Conservation (phyloP, 1,140 invertebrate species). For the Melitaea cinxia region DNA sequence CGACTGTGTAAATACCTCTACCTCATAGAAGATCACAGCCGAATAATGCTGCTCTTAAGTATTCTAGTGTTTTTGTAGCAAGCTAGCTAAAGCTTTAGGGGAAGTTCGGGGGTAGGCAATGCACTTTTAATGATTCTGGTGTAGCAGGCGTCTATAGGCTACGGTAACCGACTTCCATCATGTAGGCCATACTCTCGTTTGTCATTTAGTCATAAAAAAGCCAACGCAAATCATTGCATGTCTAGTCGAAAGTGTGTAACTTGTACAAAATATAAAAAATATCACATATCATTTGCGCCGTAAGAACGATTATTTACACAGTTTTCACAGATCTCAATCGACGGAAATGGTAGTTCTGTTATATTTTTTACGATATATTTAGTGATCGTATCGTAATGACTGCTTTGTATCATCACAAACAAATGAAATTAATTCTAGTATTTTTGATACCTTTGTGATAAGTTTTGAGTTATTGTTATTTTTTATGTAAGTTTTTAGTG, state of each 20-base stretch:
- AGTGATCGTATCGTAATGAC: neutral
- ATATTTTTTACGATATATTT: conserved; percentile 2
- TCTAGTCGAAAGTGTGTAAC: neutral
- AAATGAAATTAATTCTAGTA: neutral
- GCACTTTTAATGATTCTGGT: too few species aligned
- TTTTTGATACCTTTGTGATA: neutral
- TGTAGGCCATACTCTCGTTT: too few species aligned
- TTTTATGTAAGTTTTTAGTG: too few species aligned
- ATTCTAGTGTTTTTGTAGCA: too few species aligned
- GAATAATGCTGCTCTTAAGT: too few species aligned
- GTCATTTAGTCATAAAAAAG: too few species aligned
- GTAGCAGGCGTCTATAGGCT: too few species aligned
- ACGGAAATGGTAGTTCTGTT: conserved; percentile 1
- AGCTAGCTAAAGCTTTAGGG: too few species aligned
- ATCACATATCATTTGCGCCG: conserved; percentile 17
- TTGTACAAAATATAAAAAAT: conserved; percentile 5
- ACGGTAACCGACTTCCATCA: too few species aligned
- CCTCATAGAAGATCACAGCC: too few species aligned
- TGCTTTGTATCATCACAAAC: neutral
- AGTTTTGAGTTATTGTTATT: neutral
- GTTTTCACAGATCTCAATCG: conserved; percentile 11
- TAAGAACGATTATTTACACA: conserved; percentile 19
- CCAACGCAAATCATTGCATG: neutral
- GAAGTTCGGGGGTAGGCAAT: too few species aligned
- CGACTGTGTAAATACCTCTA: too few species aligned